These are phyloP conservation scores for Salvator merianae DNA, from an alignment of 2,113 vertebrate species.

Conservation along the genomic window DNA sequence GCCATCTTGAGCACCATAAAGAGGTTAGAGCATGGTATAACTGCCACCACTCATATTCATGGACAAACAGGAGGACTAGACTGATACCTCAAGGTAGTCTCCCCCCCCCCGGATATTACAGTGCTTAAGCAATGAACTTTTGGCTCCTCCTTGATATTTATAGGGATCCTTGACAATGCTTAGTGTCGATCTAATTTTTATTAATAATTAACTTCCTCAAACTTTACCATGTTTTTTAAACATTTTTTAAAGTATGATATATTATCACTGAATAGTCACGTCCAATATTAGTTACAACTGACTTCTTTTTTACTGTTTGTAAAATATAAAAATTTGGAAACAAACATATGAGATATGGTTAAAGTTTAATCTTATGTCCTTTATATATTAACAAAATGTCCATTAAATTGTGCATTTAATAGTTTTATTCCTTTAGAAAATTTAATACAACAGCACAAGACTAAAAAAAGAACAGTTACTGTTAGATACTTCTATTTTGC, in stretches of 20 bases:
- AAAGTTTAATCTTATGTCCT: neutral
- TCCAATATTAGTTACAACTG: too few species aligned
- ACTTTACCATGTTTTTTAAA: neutral
- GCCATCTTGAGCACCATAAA: too few species aligned
- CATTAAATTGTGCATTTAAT: conserved; percentile 19
- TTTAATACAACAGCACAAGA: conserved; percentile 25
- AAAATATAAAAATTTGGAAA: neutral
- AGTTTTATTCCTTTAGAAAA: conserved; percentile 20
- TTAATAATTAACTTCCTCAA: neutral
- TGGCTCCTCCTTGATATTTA: neutral
- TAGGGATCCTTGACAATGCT: neutral
- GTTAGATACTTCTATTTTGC: conserved; percentile 63
- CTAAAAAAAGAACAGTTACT: conserved; percentile 43
- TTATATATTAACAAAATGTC: neutral
- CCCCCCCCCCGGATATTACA: neutral
- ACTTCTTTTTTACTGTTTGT: neutral
- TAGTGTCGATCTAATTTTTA: too few species aligned
- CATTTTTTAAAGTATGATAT: neutral
- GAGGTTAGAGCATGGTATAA: too few species aligned
- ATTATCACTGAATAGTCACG: neutral
- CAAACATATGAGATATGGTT: neutral
- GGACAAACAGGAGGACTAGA: too few species aligned
- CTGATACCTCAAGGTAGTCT: neutral
- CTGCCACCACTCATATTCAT: too few species aligned
- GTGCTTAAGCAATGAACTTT: neutral